A percentile compares a stretch with the other conserved stretches of the same genome.
Evolutionary conservation across 2,797 vertebrate species (phyloP).

Genomic region (Clarias fuscus): DNA sequence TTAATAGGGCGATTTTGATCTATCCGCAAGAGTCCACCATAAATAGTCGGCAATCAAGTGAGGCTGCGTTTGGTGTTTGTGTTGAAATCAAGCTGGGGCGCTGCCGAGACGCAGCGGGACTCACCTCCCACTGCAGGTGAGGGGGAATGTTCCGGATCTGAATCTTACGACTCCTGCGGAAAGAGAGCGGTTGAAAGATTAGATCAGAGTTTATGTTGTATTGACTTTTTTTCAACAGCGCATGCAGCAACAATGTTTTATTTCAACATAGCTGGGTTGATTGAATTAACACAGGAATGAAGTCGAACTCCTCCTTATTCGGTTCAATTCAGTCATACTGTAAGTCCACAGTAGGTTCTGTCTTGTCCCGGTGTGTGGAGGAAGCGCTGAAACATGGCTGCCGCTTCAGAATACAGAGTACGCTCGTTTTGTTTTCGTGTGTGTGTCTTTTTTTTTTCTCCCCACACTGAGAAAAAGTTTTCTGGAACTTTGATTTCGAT

Average conservation of each 20-base stretch:
- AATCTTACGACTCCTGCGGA: conserved; percentile 92
- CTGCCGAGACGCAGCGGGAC: conserved; percentile 55
- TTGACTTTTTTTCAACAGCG: conserved; percentile 7
- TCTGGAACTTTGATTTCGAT: not conserved
- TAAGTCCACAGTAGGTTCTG: not conserved
- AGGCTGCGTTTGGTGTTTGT: not conserved
- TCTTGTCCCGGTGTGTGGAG: not conserved
- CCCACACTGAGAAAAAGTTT: not conserved
- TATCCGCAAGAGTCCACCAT: not conserved
- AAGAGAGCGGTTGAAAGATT: conserved; percentile 17
- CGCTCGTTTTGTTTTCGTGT: too few species aligned
- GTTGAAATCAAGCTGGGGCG: conserved; percentile 46
- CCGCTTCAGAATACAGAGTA: not conserved
- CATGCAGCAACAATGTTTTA: conserved; percentile 24
- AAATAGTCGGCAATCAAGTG: not conserved
- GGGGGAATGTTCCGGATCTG: conserved; percentile 97
- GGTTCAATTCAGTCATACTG: not conserved
- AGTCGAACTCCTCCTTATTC: not conserved
- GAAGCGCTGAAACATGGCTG: not conserved
- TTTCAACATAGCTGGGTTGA: conserved; percentile 18
- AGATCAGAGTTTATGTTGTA: conserved; percentile 16
- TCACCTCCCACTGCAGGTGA: conserved; percentile 97
- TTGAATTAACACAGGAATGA: conserved; percentile 28
- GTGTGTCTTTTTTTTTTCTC: too few species aligned
- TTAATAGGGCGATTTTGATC: not conserved